Evolutionary conservation across 1,140 invertebrate genomes (phyloP), one percentile per base, ranked within the genome.

Genomic region (Littorina saxatilis): DNA sequence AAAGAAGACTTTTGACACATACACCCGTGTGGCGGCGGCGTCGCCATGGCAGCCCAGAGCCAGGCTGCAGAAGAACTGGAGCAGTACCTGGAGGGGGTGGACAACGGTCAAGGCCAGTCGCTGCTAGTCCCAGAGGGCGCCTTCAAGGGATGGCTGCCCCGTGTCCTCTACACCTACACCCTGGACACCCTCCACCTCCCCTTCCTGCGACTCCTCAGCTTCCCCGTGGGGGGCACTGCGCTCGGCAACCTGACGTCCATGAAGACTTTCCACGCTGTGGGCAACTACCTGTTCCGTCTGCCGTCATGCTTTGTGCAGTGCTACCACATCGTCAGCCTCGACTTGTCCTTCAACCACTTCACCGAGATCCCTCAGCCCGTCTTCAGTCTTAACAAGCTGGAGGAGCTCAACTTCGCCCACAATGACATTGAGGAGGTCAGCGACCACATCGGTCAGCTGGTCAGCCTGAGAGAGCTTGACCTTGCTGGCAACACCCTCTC

Each of bases 121-220:
- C 80, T 91, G 39, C n/a, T 55, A n/a, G 85, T 91, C 15, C 89
- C 89, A 13, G 90, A 89, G 61, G 90, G 90, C n/a, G 83, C 87
- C 11, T 91, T 85, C 82, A 89, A 89, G 63, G 89, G 90, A 47
- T 91, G 90, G 90, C 83, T 91, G 5, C 90, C 90, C 20, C 80
- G 86, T 40, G 80, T 82, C 55, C 73, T 91, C 35, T 91, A 89
- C 80, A 84, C 85, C 15, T 87, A 87, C 77, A 79, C 85, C 0
- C 79, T 89, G 29, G 81, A 86, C 7, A 81, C 87, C 35, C 83
- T 91, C 29, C 78, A 80, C 29, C 80, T 91, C 9, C 90, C 90
- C 1, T 91, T 91, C 77, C 80, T 90, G 0, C 87, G 86, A 40
- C 81, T 91, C n/a, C 83, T 87, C 58, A 89, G 87, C 50, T 91